Evolutionary conservation across 23 tunicate genomes (phyloP).

Genomic region (Trididemnum miniatum): DNA sequence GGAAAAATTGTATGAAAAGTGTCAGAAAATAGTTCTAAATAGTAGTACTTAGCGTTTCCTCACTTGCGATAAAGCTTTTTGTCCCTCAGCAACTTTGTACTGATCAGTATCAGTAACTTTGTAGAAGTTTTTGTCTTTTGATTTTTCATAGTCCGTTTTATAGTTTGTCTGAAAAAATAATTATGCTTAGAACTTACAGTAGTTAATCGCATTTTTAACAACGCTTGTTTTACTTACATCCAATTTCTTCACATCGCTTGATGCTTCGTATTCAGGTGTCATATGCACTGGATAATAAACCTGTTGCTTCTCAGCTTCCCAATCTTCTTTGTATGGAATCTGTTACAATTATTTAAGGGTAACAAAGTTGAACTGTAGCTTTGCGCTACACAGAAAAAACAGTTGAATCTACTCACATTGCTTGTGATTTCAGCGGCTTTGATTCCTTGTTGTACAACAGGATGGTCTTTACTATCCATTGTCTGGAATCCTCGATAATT

Average conservation of each 20-base stretch:
- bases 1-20: no score
- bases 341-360: neutral
- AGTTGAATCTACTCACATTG: constrained; percentile 14
- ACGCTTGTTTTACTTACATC: constrained; percentile 44
- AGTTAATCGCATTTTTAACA: neutral
- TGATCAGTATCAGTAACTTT: constrained; percentile 61
- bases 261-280: constrained; percentile 92
- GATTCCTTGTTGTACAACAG: constrained; percentile 77
- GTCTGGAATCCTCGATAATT: constrained; percentile 87
- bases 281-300: constrained; percentile 97
- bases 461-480: constrained; percentile 87
- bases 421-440: constrained; percentile 54
- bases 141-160: constrained; percentile 63
- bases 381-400: no score
- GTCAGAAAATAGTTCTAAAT: no score
- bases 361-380: neutral
- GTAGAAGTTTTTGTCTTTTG: constrained; percentile 57
- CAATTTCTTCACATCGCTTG: constrained; percentile 76
- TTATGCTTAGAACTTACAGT: neutral
- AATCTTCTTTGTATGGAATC: constrained; percentile 82
- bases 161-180: constrained; percentile 28
- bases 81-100: no score
- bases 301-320: constrained; percentile 88
- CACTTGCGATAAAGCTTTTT: no score
- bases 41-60: no score